Evolutionary conservation across 2,888 invertebrate genomes (phyloP).

Genomic region (Agrochola lychnidis): DNA sequence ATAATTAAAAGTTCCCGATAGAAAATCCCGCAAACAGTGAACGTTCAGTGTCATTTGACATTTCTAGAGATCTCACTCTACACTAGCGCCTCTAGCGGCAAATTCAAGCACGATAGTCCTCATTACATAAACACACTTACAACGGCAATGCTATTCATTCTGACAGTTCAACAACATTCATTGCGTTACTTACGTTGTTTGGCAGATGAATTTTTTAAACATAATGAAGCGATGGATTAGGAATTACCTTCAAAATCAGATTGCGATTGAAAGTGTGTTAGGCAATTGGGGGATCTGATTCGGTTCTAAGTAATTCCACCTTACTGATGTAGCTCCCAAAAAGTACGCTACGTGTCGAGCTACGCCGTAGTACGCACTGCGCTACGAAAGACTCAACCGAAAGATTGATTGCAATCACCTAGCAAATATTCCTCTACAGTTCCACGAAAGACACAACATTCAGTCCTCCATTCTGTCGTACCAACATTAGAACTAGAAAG

Average conservation of each 20-base stretch:
- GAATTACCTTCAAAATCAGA: neutral
- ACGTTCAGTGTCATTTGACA: no score
- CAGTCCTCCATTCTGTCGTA: neutral
- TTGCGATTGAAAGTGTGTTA: neutral
- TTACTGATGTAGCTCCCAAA: neutral
- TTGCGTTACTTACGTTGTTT: neutral
- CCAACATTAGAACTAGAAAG: neutral
- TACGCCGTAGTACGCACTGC: neutral
- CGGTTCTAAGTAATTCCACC: neutral
- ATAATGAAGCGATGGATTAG: neutral
- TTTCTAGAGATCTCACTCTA: no score
- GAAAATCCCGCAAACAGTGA: no score
- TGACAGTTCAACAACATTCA: neutral
- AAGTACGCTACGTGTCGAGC: neutral
- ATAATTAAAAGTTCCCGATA: no score
- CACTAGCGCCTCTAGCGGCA: no score
- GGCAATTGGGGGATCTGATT: no score
- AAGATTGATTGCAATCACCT: no score
- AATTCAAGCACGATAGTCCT: no score
- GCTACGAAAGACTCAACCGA: neutral
- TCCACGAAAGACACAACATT: neutral
- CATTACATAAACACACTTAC: neutral
- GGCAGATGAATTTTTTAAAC: neutral
- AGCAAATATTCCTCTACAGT: neutral
- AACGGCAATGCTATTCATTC: neutral